phyloP scores from a whole-genome alignment of 2,888 invertebrate genomes.

The Elysia crispata region DNA sequence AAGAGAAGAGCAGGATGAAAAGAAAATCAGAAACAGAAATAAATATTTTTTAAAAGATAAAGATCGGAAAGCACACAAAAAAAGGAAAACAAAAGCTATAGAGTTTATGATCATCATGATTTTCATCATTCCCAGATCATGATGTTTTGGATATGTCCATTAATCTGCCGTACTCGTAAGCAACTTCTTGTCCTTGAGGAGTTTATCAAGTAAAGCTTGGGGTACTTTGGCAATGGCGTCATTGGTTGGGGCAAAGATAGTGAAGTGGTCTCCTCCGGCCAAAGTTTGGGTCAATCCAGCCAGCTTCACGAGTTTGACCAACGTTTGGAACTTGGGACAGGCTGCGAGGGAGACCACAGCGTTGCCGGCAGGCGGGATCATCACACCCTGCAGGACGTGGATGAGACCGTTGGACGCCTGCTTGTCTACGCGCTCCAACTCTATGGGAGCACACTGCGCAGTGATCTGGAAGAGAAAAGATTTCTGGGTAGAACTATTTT shows the following conservation, averaged over 20 bases:
- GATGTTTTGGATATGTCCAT: no score
- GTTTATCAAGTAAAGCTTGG: conserved; percentile 49
- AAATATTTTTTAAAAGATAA: no score
- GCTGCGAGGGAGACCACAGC: conserved; percentile 56
- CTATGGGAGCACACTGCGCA: conserved; percentile 61
- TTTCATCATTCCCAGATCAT: no score
- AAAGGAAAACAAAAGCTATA: no score
- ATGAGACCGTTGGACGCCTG: conserved; percentile 74
- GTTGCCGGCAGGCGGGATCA: conserved; percentile 62
- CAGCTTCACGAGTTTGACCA: conserved; percentile 53
- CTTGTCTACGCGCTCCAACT: conserved; percentile 53
- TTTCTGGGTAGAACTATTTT: no score
- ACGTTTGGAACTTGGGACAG: conserved; percentile 51
- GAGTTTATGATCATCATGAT: no score
- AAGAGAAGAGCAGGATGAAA: no score
- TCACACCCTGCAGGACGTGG: conserved; percentile 70
- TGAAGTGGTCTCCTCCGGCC: conserved; percentile 55
- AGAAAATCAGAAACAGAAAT: no score
- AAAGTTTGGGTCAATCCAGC: conserved; percentile 47
- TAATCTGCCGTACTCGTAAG: conserved; percentile 52
- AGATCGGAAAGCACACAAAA: no score
- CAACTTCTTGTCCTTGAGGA: conserved; percentile 55
- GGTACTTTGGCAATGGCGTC: conserved; percentile 54
- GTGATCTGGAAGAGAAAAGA: conserved; percentile 53
- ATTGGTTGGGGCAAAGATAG: conserved; percentile 58